These are phyloP conservation scores for Engraulis encrasicolus DNA, from an alignment of 2,113 vertebrate species.

Conservation along the genomic window DNA sequence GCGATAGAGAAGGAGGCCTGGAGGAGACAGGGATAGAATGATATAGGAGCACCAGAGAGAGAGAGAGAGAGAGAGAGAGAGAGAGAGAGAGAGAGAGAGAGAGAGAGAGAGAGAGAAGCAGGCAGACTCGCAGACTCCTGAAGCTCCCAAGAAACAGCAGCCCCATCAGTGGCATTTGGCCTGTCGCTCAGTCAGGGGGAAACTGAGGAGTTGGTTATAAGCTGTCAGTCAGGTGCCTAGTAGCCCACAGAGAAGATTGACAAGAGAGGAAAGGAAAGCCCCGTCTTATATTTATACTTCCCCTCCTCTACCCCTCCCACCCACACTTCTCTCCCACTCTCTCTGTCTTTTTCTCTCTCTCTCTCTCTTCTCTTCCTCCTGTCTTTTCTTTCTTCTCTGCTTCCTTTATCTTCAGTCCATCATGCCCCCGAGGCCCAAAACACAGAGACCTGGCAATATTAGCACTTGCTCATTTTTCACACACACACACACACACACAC, in stretches of 20 bases:
- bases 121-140: not conserved
- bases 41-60: too few species aligned
- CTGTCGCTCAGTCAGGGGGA: not conserved
- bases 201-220: not conserved
- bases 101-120: conserved; percentile 21
- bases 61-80: conserved; percentile 22
- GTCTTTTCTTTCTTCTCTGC: not conserved
- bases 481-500: not conserved
- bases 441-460: too few species aligned
- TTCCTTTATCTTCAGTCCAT: too few species aligned
- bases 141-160: not conserved
- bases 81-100: conserved; percentile 23
- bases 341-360: too few species aligned
- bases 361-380: not conserved
- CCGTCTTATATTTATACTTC: too few species aligned
- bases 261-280: not conserved
- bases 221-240: not conserved
- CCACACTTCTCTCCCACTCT: too few species aligned
- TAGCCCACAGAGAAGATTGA: not conserved
- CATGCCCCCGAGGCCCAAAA: too few species aligned
- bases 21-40: not conserved
- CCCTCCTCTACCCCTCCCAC: too few species aligned
- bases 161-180: not conserved
- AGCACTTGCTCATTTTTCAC: not conserved
- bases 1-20: too few species aligned